These are phyloP conservation scores for Rhodeus uyekii DNA, from an alignment of 2,797 vertebrate species.

Conservation along the genomic window DNA sequence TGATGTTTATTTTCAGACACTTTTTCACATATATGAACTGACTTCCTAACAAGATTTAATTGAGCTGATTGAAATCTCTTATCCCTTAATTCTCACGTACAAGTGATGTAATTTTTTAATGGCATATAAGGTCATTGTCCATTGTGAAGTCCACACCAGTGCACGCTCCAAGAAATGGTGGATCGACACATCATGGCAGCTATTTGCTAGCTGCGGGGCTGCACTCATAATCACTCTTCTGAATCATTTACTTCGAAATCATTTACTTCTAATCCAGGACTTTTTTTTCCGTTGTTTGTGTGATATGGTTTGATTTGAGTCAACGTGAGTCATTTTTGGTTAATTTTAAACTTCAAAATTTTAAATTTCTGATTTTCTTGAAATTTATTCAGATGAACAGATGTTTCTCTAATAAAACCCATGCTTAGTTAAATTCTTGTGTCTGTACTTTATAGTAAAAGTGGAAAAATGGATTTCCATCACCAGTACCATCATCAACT, in stretches of 20 bases:
- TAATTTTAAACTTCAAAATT: background rate
- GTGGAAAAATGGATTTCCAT: conserved; percentile 15
- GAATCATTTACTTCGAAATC: no score
- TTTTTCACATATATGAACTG: no score
- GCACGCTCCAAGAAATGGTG: background rate
- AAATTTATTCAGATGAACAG: background rate
- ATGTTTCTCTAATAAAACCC: background rate
- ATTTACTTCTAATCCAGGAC: background rate
- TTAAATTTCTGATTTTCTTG: background rate
- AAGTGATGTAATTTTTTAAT: background rate
- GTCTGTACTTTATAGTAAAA: background rate
- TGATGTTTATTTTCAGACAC: background rate
- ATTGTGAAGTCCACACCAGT: background rate
- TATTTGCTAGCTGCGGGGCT: no score
- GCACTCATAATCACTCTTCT: background rate
- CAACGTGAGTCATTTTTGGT: background rate
- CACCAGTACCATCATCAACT: conserved; percentile 13
- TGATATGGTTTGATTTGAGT: background rate
- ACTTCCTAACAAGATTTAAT: background rate
- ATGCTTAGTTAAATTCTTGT: background rate
- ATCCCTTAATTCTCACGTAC: background rate
- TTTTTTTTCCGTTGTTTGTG: background rate
- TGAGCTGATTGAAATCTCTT: background rate
- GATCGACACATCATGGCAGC: background rate
- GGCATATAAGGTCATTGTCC: background rate